Evolutionary conservation across 2,113 vertebrate species (phyloP).

Genomic region (Campylorhamphus procurvoides): DNA sequence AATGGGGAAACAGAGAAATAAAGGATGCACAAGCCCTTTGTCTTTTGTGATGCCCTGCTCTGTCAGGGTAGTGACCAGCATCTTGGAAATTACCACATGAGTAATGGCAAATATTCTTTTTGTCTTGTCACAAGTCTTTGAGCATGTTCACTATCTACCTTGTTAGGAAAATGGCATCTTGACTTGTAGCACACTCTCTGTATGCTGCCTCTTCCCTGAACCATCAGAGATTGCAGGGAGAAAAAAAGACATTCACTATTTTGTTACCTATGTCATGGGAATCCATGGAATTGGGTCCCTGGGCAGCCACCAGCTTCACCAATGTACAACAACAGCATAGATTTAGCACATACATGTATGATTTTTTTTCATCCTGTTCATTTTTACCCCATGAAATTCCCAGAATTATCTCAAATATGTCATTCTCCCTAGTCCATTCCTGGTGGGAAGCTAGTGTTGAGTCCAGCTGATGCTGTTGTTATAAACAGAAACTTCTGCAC

Average conservation of each 20-base stretch:
- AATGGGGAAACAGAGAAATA: not conserved
- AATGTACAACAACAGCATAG: not conserved
- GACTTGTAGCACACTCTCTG: not conserved
- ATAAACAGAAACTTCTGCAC: not conserved
- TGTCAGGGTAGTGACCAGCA: accelerated
- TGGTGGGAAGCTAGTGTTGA: not conserved
- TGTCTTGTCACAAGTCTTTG: not conserved
- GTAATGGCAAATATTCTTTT: not conserved
- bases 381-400: not conserved
- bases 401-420: not conserved
- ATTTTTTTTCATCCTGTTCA: not conserved
- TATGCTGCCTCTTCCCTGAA: not conserved
- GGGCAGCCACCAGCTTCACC: not conserved
- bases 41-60: not conserved
- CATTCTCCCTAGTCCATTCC: not conserved
- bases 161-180: not conserved
- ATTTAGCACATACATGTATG: not conserved
- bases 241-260: not conserved
- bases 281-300: not conserved
- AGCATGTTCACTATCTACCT: not conserved
- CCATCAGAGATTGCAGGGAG: not conserved
- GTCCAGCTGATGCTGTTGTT: not conserved
- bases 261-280: not conserved
- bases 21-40: accelerated
- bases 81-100: not conserved